Evolutionary conservation across 2,797 vertebrate genomes (phyloP).

Genomic region (Bradypodion pumilum): DNA sequence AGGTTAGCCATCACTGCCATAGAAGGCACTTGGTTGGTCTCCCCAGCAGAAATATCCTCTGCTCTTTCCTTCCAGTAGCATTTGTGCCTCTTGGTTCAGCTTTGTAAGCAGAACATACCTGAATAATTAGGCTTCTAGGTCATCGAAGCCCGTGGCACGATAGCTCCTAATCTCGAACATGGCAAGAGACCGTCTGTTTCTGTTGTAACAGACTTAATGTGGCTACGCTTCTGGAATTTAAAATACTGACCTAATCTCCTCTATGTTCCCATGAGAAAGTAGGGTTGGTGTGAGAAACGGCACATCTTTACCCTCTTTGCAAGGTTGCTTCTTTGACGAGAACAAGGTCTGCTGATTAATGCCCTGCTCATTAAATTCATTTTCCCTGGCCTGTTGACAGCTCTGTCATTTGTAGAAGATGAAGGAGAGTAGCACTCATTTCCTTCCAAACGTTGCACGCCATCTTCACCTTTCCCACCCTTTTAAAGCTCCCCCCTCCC

Average conservation of each 20-base stretch:
- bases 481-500: no score
- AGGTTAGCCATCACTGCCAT: no score
- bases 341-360: conserved; percentile 24
- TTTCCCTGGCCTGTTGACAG: neutral
- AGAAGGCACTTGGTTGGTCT: neutral
- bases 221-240: neutral
- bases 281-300: fast-evolving
- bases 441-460: fast-evolving
- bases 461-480: neutral
- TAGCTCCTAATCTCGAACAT: neutral
- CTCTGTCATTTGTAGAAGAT: neutral
- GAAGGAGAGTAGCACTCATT: neutral
- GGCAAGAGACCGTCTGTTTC: no score
- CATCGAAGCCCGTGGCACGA: neutral
- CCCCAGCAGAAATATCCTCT: neutral
- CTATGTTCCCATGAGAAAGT: conserved; percentile 60
- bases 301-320: fast-evolving
- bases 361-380: conserved; percentile 49
- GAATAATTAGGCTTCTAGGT: neutral
- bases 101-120: neutral
- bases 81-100: neutral
- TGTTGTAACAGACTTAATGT: neutral
- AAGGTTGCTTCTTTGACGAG: conserved; percentile 5
- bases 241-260: neutral
- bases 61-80: neutral